Conservation (phyloP, 2,113 vertebrate genomes). For the Pollachius pollachius region DNA sequence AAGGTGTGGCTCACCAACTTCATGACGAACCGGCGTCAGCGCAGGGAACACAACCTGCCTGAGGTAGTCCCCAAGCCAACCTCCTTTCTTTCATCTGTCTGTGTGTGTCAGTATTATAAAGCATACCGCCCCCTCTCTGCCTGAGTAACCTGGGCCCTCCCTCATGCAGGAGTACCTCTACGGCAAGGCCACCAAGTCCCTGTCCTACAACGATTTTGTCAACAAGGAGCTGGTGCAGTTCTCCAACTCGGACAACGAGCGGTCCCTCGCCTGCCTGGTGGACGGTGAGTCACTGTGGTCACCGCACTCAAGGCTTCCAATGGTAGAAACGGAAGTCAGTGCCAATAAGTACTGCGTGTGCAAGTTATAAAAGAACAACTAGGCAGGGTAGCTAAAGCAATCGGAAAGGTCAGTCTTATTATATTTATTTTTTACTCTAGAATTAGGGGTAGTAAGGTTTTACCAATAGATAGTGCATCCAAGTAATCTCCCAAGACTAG, state of each 20-base stretch:
- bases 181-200: constrained; percentile 78
- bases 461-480: no score
- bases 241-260: constrained; percentile 97
- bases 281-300: constrained; percentile 79
- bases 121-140: background rate
- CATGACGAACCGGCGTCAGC: constrained; percentile 89
- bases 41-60: constrained; percentile 88
- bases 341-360: no score
- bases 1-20: constrained; percentile 98
- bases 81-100: background rate
- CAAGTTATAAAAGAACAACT: no score
- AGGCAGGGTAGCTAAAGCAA: no score
- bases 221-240: constrained; percentile 96
- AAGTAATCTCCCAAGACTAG: no score
- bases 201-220: constrained; percentile 95
- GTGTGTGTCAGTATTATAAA: background rate
- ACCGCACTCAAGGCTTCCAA: no score
- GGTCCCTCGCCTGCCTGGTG: constrained; percentile 94
- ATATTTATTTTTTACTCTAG: no score
- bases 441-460: no score
- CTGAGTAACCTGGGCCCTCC: background rate
- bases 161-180: constrained; percentile 88
- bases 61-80: constrained; percentile 73
- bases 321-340: no score
- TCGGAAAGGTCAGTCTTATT: no score